A percentile compares a stretch with the other conserved stretches of the same genome.
phyloP scores from a whole-genome alignment of 2,888 invertebrate genomes.

The Linnaemya vulpina region DNA sequence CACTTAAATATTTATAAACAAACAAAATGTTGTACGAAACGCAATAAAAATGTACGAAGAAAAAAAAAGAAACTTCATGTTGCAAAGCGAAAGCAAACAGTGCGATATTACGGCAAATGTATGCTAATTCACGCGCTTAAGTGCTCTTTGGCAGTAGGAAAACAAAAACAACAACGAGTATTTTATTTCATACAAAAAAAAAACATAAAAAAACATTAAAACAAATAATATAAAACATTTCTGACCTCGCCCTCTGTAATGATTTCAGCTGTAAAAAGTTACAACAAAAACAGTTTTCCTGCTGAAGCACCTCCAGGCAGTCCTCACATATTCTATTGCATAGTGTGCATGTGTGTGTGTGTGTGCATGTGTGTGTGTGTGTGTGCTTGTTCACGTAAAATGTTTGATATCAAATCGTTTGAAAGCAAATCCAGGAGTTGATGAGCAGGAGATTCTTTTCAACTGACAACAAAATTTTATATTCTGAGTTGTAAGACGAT shows the following conservation, averaged over 20 bases:
- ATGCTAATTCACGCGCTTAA: conserved; percentile 70
- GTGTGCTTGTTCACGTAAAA: no score
- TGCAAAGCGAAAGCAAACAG: background rate
- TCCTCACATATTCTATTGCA: background rate
- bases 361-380: background rate
- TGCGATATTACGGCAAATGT: conserved; percentile 62
- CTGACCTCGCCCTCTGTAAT: conserved; percentile 45
- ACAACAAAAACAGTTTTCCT: conserved; percentile 29
- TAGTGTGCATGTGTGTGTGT: background rate
- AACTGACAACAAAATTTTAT: no score
- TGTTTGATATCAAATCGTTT: background rate
- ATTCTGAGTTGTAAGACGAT: no score
- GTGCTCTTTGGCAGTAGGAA: conserved; percentile 54
- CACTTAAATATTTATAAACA: conserved; percentile 48
- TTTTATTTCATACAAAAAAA: background rate
- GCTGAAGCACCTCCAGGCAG: conserved; percentile 20
- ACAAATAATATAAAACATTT: conserved; percentile 19
- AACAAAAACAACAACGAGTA: background rate
- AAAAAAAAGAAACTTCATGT: conserved; percentile 1
- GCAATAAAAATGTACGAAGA: background rate
- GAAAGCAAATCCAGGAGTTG: background rate
- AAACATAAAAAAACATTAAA: conserved; percentile 8
- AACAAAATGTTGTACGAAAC: conserved; percentile 16
- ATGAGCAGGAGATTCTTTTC: background rate
- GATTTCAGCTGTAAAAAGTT: conserved; percentile 7